These are phyloP conservation scores for Lordiphosa mommai DNA, from an alignment of 1,140 invertebrate species.

Conservation along the genomic window DNA sequence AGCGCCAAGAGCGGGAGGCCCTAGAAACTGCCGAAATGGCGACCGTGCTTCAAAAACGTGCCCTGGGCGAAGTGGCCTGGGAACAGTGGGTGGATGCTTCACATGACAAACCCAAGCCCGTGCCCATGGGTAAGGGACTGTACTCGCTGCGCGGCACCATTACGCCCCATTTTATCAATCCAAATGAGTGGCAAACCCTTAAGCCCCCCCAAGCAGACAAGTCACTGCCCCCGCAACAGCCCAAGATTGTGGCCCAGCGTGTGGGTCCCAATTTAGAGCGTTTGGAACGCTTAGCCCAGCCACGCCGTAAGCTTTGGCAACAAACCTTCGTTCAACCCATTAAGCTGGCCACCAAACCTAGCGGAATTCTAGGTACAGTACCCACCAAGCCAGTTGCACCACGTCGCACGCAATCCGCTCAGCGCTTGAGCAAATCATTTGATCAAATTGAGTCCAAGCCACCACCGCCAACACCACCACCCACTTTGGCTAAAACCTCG, in stretches of 20 bases:
- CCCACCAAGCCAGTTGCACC: too few relatives aligned
- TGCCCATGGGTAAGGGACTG: slow-evolving; percentile 18
- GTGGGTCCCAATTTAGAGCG: slow-evolving; percentile 16
- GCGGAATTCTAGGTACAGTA: too few relatives aligned
- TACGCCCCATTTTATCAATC: background rate
- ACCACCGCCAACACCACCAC: too few relatives aligned
- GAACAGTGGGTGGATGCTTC: slow-evolving; percentile 8
- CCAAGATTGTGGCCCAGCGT: background rate
- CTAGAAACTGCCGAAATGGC: background rate
- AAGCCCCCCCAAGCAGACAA: background rate
- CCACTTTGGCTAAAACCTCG: too few relatives aligned
- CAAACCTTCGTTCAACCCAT: background rate
- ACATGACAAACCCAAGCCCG: slow-evolving; percentile 5
- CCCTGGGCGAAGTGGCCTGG: background rate
- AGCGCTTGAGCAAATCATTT: background rate
- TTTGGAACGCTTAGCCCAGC: slow-evolving; percentile 21
- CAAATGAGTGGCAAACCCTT: slow-evolving; percentile 1
- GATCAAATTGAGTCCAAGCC: too few relatives aligned
- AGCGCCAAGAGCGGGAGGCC: background rate
- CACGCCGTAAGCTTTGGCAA: slow-evolving; percentile 4
- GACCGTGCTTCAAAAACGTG: background rate
- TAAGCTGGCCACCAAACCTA: background rate
- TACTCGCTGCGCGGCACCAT: slow-evolving; percentile 15
- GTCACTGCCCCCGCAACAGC: background rate
- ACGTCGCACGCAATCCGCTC: background rate